phyloP scores from a whole-genome alignment of 2,888 invertebrate genomes.

The Synanthedon formicaeformis region DNA sequence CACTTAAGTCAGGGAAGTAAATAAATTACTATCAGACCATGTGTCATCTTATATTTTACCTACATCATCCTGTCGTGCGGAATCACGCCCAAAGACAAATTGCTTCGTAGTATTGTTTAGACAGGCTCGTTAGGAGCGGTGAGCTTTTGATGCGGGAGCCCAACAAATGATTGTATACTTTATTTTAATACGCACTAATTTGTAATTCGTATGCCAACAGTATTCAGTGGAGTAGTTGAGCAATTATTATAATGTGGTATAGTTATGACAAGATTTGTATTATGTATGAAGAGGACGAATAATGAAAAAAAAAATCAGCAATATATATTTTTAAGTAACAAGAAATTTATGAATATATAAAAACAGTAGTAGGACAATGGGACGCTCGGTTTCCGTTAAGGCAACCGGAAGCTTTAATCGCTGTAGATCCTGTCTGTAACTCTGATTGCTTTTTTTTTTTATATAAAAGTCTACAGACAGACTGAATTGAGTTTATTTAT shows the following conservation, averaged over 20 bases:
- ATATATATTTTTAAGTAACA: too few relatives aligned
- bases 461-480: too few relatives aligned
- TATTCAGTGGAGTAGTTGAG: not conserved
- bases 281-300: not conserved
- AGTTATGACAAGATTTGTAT: not conserved
- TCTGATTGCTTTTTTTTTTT: too few relatives aligned
- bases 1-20: too few relatives aligned
- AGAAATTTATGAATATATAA: too few relatives aligned
- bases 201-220: not conserved
- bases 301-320: too few relatives aligned
- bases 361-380: too few relatives aligned
- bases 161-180: constrained; percentile 1
- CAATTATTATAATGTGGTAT: not conserved
- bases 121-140: constrained; percentile 13
- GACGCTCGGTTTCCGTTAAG: too few relatives aligned
- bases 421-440: too few relatives aligned
- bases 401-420: too few relatives aligned
- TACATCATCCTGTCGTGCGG: not conserved
- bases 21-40: too few relatives aligned
- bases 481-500: too few relatives aligned
- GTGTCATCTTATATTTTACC: not conserved
- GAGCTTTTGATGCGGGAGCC: not conserved
- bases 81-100: constrained; percentile 10
- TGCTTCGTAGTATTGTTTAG: constrained; percentile 14
- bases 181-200: not conserved